Evolutionary conservation across 2,888 invertebrate species (phyloP).

Genomic region (Sarcophaga variegata): DNA sequence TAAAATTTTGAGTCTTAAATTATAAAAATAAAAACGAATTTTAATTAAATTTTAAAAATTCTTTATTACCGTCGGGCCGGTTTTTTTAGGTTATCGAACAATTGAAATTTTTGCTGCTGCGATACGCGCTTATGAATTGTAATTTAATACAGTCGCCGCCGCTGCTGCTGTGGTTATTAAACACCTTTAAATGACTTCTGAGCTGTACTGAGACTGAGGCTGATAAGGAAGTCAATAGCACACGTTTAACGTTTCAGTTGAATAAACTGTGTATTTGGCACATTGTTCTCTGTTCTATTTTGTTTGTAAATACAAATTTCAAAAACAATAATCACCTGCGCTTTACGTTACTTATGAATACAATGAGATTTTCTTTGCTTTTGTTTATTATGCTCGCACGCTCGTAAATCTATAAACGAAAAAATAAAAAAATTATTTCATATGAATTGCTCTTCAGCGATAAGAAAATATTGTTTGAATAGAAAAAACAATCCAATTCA

Average conservation of each 20-base stretch:
- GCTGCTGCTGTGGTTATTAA: not conserved
- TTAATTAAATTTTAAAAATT: not conserved
- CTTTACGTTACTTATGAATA: not conserved
- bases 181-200: conserved; percentile 8
- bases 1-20: no score
- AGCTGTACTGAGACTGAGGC: not conserved
- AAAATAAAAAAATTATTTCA: not conserved
- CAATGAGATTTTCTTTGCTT: not conserved
- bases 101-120: not conserved
- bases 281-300: not conserved
- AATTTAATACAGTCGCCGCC: not conserved
- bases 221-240: conserved; percentile 29
- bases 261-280: not conserved
- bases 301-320: not conserved
- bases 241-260: conserved; percentile 17
- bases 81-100: not conserved
- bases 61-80: not conserved
- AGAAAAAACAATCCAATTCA: not conserved
- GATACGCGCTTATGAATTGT: not conserved
- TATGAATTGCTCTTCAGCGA: not conserved
- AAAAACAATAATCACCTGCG: conserved; percentile 20
- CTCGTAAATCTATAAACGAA: not conserved
- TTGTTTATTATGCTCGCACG: not conserved
- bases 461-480: not conserved
- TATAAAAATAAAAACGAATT: not conserved